Evolutionary conservation across 2,797 vertebrate genomes (phyloP).

Genomic region (Carduelis carduelis): DNA sequence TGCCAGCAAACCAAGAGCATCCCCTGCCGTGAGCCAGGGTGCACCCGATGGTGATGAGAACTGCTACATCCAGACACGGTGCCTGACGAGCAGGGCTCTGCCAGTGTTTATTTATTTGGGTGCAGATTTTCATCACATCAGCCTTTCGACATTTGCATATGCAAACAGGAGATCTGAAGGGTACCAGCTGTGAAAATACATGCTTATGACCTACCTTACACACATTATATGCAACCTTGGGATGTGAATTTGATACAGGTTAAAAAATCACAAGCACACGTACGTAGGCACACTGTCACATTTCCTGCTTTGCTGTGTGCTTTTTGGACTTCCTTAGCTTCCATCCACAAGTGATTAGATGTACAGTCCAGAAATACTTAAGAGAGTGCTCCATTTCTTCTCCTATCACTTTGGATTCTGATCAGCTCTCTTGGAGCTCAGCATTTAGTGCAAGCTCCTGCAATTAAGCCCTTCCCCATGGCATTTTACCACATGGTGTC

Average conservation of each 20-base stretch:
- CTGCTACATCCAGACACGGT: neutral
- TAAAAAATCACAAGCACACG: neutral
- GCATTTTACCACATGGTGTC: constrained; percentile 41
- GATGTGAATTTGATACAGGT: neutral
- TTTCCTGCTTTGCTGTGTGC: constrained; percentile 4
- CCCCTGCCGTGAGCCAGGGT: accelerated
- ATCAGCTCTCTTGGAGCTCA: neutral
- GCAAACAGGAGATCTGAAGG: neutral
- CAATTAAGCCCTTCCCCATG: constrained; percentile 42
- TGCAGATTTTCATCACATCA: neutral
- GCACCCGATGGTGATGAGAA: neutral
- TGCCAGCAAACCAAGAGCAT: neutral
- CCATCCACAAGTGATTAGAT: constrained; percentile 10
- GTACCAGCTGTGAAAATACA: neutral
- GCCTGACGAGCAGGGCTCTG: neutral
- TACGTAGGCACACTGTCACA: accelerated
- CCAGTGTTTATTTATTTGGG: neutral
- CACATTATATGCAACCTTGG: neutral
- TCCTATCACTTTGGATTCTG: neutral
- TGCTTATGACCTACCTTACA: neutral
- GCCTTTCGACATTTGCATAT: constrained; percentile 10
- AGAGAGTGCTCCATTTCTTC: neutral
- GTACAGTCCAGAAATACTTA: neutral
- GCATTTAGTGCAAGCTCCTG: neutral
- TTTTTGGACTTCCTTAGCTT: constrained; percentile 21